Base-by-base conservation (phyloP, 1,140 invertebrate species). In the Leptopilina boulardi region DNA sequence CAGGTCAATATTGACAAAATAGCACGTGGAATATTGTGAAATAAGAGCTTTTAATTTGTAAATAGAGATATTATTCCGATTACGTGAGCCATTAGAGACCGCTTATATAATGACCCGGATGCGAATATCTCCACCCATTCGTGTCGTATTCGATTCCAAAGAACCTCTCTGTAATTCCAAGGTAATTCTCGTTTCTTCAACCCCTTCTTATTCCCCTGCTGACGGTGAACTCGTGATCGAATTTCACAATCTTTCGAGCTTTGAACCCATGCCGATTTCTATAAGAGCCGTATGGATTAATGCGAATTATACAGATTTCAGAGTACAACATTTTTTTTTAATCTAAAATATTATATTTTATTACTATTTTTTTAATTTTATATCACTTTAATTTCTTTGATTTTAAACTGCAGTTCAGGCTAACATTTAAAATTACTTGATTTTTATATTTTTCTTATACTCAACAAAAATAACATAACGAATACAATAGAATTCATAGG, bases 91-190 rank as follows among this genome's bases (percentile, higher is more conserved):
- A 84, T 86, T 85, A 88, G 72, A 80, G 78, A 74, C 85, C 87
- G 86, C 84, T 86, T 87, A 88, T n/a, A n/a, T 89, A 89, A 89
- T 88, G 85, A 85, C 83, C 88, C 87, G 88, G 87, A 89, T 87
- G 84, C 83, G 80, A 74, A 83, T 83, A 74, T 80, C 80, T 87
- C 83, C 84, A 85, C 83, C 84, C 84, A 74, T 76, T 66, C 84
- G 83, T 87, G 80, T 86, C 84, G 82, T 82, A 83, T 89, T 86
- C 80, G 80, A 85, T 88, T 86, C 79, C 79, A 83, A 81, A 82
- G 74, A 70, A 73, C 72, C 77, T 82, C 84, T 81, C 73, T 70
- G 54, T 80, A 77, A 83, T 81, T 82, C 80, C 80, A 80, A 85
- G 79, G 80, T 84, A 83, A 87, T 83, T 81, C 80, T 44, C 74